phyloP scores from a whole-genome alignment of 2,113 vertebrate genomes.

The Halichoerus grypus region DNA sequence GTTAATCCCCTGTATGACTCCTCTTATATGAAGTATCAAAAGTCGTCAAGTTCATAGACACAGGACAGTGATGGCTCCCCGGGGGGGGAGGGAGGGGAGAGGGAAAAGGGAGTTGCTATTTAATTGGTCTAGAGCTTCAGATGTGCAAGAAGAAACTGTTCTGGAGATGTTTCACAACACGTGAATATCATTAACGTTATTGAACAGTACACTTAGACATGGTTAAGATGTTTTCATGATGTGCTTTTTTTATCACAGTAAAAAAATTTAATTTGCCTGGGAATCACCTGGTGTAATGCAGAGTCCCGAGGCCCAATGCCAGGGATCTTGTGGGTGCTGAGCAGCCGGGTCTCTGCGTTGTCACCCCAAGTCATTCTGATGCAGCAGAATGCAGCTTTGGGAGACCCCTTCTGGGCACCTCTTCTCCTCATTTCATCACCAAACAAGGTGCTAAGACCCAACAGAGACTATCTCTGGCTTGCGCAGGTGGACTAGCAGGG shows the following conservation, averaged over 20 bases:
- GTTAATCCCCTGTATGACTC: not conserved
- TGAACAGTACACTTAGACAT: not conserved
- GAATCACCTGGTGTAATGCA: not conserved
- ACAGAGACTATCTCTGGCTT: not conserved
- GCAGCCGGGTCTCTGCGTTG: not conserved
- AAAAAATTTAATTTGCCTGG: not conserved
- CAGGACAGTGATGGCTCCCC: not conserved
- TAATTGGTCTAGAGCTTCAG: not conserved
- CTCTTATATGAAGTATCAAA: not conserved
- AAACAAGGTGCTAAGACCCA: no score
- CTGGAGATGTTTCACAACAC: not conserved
- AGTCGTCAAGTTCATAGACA: not conserved
- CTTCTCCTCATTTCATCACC: not conserved
- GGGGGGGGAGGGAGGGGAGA: not conserved
- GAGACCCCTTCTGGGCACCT: not conserved
- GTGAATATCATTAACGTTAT: not conserved
- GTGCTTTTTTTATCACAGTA: not conserved
- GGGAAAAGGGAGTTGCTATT: not conserved
- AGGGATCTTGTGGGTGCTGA: not conserved
- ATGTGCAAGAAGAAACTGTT: not conserved
- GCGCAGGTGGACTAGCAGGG: not conserved
- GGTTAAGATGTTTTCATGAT: not conserved
- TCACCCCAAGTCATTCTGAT: not conserved
- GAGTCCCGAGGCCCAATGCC: not conserved
- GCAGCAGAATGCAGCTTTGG: not conserved